Conservation (phyloP, 1,140 invertebrate genomes). For the Tetragnatha versicolor region DNA sequence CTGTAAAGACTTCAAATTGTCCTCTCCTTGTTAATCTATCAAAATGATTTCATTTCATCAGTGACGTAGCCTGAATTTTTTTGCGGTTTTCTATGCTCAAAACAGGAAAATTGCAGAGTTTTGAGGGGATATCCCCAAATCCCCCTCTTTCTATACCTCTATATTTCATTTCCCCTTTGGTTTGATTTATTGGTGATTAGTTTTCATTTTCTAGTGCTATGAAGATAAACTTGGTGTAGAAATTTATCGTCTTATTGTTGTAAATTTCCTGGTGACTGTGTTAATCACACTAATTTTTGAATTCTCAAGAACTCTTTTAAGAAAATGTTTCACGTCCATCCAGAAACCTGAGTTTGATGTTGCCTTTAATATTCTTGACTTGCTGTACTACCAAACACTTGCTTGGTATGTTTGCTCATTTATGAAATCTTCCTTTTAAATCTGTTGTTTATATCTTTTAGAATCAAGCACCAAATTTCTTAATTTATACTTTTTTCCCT, state of each 20-base stretch:
- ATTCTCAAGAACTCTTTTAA: constrained; percentile 10
- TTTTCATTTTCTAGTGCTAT: constrained; percentile 40
- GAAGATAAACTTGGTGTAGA: constrained; percentile 41
- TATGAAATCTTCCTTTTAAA: neutral
- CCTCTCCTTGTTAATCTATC: too few species aligned
- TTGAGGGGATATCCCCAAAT: too few species aligned
- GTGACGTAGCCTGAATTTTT: too few species aligned
- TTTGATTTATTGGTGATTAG: too few species aligned
- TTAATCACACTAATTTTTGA: constrained; percentile 29
- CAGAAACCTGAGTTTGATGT: constrained; percentile 34
- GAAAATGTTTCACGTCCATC: neutral
- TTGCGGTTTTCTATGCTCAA: too few species aligned
- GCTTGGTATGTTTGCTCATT: constrained; percentile 32
- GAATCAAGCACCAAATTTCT: too few species aligned
- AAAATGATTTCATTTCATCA: too few species aligned
- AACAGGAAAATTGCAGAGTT: too few species aligned
- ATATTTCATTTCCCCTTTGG: too few species aligned
- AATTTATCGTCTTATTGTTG: constrained; percentile 42
- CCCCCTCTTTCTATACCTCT: too few species aligned
- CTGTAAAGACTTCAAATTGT: too few species aligned
- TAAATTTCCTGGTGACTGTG: constrained; percentile 26
- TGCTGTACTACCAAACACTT: constrained; percentile 49
- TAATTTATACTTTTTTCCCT: neutral
- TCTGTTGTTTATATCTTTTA: neutral
- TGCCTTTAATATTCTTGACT: constrained; percentile 40